These are phyloP conservation scores for Prochilodus magdalenae DNA, from an alignment of 2,113 vertebrate species.

Conservation along the genomic window DNA sequence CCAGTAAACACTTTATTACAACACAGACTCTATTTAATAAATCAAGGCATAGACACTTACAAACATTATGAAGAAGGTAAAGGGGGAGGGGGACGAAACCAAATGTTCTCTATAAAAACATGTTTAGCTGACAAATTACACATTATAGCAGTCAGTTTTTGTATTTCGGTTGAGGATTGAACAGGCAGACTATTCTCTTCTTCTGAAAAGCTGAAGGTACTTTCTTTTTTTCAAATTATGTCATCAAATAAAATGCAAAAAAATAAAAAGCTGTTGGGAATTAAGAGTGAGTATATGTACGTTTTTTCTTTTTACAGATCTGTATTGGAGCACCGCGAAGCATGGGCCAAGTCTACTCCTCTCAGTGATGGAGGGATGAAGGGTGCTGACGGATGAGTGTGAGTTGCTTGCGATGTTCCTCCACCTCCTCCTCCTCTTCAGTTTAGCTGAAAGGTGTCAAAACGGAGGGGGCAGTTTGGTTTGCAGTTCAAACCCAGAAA, in stretches of 20 bases:
- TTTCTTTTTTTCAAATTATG: slow-evolving; percentile 78
- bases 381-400: slow-evolving; percentile 73
- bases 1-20: slow-evolving; percentile 99
- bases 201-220: slow-evolving; percentile 69
- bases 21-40: slow-evolving; percentile 96
- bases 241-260: slow-evolving; percentile 94
- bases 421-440: slow-evolving; percentile 88
- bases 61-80: slow-evolving; percentile 85
- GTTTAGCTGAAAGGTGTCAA: slow-evolving; percentile 99
- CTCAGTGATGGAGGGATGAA: slow-evolving; percentile 61
- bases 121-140: slow-evolving; percentile 87
- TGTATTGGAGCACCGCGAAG: slow-evolving; percentile 87
- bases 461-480: slow-evolving; percentile 99
- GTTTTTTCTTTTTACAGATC: slow-evolving; percentile 88
- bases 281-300: slow-evolving; percentile 88
- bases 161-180: slow-evolving; percentile 49
- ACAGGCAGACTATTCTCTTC: slow-evolving; percentile 58
- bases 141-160: slow-evolving; percentile 83
- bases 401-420: slow-evolving; percentile 77
- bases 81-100: slow-evolving; percentile 55
- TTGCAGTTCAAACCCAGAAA: slow-evolving; percentile 79
- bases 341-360: slow-evolving; percentile 86
- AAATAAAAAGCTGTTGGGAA: slow-evolving; percentile 86
- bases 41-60: slow-evolving; percentile 95
- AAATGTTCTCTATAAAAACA: slow-evolving; percentile 91